These are phyloP conservation scores for Dipodomys spectabilis DNA, from an alignment of 2,113 vertebrate genomes.

Conservation along the genomic window DNA sequence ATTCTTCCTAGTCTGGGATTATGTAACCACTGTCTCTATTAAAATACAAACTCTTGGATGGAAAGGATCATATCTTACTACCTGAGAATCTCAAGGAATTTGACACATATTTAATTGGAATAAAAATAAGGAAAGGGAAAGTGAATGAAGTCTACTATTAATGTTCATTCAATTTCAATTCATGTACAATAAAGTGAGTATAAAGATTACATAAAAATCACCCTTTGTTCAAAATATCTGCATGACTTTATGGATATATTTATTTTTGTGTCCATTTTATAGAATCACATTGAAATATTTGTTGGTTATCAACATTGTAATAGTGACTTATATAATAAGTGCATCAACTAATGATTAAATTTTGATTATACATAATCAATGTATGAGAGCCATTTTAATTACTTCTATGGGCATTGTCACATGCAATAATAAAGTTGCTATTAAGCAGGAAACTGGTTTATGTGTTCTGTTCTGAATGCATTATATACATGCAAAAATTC, in stretches of 20 bases:
- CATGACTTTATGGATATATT: not conserved
- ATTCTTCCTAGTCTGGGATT: not conserved
- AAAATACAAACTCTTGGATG: not conserved
- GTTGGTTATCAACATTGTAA: not conserved
- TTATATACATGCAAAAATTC: not conserved
- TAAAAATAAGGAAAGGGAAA: conserved; percentile 33
- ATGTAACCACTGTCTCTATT: not conserved
- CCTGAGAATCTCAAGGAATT: not conserved
- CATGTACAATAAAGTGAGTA: not conserved
- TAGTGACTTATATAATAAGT: not conserved
- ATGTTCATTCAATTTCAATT: not conserved
- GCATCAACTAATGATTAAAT: not conserved
- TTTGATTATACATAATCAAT: not conserved
- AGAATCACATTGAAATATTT: conserved; percentile 1
- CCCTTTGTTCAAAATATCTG: not conserved
- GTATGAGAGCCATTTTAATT: conserved; percentile 9
- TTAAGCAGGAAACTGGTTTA: not conserved
- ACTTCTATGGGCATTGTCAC: not conserved
- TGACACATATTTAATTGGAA: not conserved
- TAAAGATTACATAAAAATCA: not conserved
- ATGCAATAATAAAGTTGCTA: conserved; percentile 5
- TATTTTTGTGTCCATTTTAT: not conserved
- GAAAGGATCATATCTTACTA: not conserved
- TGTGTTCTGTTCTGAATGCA: not conserved
- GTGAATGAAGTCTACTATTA: not conserved